These are phyloP conservation scores for Rotaria magnacalcarata DNA, from an alignment of 2,888 invertebrate species.

Conservation along the genomic window DNA sequence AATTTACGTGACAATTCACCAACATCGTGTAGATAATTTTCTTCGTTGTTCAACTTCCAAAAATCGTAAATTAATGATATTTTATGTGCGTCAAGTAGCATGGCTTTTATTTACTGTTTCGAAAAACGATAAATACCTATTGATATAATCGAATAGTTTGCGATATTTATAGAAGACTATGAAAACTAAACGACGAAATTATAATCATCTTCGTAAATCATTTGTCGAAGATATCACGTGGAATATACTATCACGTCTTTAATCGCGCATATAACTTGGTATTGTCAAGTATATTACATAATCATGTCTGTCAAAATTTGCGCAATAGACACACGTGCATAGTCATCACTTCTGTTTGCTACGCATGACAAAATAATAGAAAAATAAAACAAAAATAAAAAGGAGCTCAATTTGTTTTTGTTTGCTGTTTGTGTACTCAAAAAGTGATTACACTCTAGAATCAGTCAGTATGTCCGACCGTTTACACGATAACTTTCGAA, in stretches of 20 bases:
- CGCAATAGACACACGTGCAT: background rate
- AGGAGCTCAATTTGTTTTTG: too few species aligned
- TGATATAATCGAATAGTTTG: too few species aligned
- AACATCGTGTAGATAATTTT: background rate
- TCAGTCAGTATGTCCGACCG: too few species aligned
- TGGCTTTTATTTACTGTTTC: background rate
- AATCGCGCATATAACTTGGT: background rate
- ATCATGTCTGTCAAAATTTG: background rate
- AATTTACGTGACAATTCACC: background rate
- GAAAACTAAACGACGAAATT: background rate
- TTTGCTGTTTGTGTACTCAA: too few species aligned
- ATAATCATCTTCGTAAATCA: background rate
- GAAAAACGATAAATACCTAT: too few species aligned
- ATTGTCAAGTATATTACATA: background rate
- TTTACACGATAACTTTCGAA: too few species aligned
- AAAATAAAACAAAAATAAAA: background rate
- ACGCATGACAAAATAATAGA: background rate
- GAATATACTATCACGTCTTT: background rate
- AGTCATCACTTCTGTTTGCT: background rate
- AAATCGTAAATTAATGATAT: constrained; percentile 9
- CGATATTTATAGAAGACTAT: too few species aligned
- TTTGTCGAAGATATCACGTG: background rate
- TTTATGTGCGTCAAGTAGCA: constrained; percentile 18
- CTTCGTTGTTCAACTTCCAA: background rate
- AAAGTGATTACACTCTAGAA: too few species aligned